phyloP scores from a whole-genome alignment of 2,797 vertebrate genomes.

The Micrastur ruficollis region DNA sequence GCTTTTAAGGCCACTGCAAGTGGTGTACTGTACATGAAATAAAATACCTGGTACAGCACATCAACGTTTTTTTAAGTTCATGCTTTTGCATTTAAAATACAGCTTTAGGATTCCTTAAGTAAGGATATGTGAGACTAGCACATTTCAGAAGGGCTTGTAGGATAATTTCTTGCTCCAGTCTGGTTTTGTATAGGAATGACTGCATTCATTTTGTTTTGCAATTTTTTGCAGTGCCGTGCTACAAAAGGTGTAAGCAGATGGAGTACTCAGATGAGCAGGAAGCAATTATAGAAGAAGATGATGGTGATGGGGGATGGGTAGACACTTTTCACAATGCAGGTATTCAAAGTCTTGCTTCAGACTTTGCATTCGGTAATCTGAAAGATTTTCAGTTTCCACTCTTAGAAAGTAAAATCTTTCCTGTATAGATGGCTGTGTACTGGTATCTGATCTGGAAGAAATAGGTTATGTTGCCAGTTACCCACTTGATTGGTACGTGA shows the following conservation, averaged over 20 bases:
- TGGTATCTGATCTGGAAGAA: neutral
- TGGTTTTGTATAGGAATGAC: neutral
- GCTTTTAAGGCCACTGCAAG: neutral
- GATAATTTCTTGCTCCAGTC: neutral
- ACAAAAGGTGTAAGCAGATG: conserved; percentile 99
- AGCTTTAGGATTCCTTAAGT: neutral
- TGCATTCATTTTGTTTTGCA: neutral
- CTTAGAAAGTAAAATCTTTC: neutral
- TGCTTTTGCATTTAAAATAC: neutral
- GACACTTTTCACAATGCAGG: conserved; percentile 97
- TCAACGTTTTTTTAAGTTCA: neutral
- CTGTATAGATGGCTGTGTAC: neutral
- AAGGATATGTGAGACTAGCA: neutral
- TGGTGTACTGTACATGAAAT: neutral
- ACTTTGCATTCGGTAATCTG: neutral
- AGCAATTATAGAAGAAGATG: conserved; percentile 98
- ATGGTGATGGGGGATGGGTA: conserved; percentile 98
- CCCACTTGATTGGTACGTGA: neutral
- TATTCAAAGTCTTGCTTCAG: conserved; percentile 47
- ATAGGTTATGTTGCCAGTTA: neutral
- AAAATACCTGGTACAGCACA: neutral
- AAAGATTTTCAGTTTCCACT: neutral
- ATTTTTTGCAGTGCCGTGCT: conserved; percentile 87
- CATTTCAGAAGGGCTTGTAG: neutral
- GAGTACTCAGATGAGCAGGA: conserved; percentile 98